These are phyloP conservation scores for Epizoanthus rinbou DNA, from an alignment of 92 coral and sea anemone genomes.

Conservation along the genomic window DNA sequence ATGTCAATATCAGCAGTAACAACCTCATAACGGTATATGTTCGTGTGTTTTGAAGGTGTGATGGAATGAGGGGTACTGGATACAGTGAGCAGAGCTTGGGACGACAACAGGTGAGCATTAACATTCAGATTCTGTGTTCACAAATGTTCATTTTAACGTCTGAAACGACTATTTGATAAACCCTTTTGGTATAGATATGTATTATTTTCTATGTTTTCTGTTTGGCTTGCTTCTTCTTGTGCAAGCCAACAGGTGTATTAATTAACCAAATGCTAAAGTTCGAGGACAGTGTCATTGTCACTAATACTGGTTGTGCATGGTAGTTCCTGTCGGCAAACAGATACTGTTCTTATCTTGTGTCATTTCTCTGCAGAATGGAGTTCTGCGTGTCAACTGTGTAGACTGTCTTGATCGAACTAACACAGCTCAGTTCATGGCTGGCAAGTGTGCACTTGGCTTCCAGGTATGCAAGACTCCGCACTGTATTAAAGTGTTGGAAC, in stretches of 20 bases:
- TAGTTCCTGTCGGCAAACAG: too few species aligned
- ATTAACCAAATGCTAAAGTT: background rate
- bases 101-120: conserved; percentile 68
- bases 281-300: background rate
- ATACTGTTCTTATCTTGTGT: background rate
- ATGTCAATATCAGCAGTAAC: too few species aligned
- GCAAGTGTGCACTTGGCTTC: conserved; percentile 95
- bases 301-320: background rate
- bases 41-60: conserved; percentile 51
- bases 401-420: conserved; percentile 99
- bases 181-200: too few species aligned
- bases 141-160: too few species aligned
- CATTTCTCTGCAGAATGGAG: conserved; percentile 68
- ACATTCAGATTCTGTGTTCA: too few species aligned
- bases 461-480: conserved; percentile 60
- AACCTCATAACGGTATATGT: background rate
- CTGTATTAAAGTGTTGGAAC: background rate
- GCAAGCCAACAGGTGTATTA: too few species aligned
- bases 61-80: conserved; percentile 69
- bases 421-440: conserved; percentile 98
- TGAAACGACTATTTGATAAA: too few species aligned
- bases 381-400: conserved; percentile 93
- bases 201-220: too few species aligned
- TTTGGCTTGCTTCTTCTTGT: too few species aligned
- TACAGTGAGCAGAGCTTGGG: conserved; percentile 65